phyloP scores from a whole-genome alignment of 2,888 invertebrate species.

The Epinotia nisella region DNA sequence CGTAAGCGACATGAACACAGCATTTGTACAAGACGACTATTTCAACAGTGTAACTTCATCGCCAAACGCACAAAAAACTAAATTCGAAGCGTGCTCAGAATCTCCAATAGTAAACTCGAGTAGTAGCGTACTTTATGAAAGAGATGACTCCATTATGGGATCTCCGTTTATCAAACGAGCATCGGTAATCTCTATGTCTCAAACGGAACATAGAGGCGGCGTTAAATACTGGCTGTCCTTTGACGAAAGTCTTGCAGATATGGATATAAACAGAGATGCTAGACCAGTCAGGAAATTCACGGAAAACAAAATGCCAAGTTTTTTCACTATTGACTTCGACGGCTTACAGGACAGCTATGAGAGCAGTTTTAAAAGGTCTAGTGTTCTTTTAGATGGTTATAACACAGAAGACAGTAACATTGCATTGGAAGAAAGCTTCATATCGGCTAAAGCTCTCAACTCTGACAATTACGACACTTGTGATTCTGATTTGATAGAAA shows the following conservation, averaged over 20 bases:
- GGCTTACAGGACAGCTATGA: slow-evolving; percentile 38
- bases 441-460: slow-evolving; percentile 52
- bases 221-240: slow-evolving; percentile 80
- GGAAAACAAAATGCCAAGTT: slow-evolving; percentile 69
- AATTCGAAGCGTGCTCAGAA: slow-evolving; percentile 64
- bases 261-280: not conserved
- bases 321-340: slow-evolving; percentile 58
- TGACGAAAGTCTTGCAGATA: slow-evolving; percentile 62
- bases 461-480: slow-evolving; percentile 56
- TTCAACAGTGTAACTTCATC: slow-evolving; percentile 60
- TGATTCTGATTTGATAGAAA: slow-evolving; percentile 48
- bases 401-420: slow-evolving; percentile 44
- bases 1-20: slow-evolving; percentile 66
- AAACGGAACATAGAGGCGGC: slow-evolving; percentile 70
- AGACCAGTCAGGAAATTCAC: slow-evolving; percentile 49
- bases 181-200: slow-evolving; percentile 74
- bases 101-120: slow-evolving; percentile 61
- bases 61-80: slow-evolving; percentile 54
- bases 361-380: slow-evolving; percentile 42
- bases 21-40: slow-evolving; percentile 63
- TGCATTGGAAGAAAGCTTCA: slow-evolving; percentile 48
- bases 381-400: slow-evolving; percentile 50
- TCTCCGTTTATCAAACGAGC: slow-evolving; percentile 71
- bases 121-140: slow-evolving; percentile 58
- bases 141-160: slow-evolving; percentile 59